Percentiles rank a stretch among this genome's conserved stretches.
Evolutionary conservation across 2,113 vertebrate species (phyloP).

Genomic region (Natator depressus): DNA sequence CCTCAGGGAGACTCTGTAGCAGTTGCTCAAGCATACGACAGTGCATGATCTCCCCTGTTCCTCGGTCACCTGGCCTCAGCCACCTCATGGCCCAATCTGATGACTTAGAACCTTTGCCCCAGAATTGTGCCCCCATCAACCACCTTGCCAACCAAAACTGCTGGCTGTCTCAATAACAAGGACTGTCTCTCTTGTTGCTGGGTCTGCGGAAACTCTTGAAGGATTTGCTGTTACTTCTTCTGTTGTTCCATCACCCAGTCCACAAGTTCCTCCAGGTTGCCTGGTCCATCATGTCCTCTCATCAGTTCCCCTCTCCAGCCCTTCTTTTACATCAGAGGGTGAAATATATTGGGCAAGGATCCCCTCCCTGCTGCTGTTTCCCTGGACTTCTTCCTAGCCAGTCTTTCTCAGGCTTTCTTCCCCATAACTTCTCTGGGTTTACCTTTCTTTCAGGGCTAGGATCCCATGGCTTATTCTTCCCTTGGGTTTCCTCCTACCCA

Average conservation of each 20-base stretch:
- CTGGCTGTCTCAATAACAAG: neutral
- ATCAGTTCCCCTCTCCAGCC: too few species aligned
- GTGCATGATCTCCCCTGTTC: neutral
- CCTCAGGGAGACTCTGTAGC: neutral
- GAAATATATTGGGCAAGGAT: too few species aligned
- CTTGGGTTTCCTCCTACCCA: neutral
- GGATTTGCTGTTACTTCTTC: too few species aligned
- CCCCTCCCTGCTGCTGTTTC: neutral
- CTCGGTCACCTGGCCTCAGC: neutral
- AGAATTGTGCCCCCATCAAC: too few species aligned
- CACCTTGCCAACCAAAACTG: neutral
- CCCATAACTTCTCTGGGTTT: neutral
- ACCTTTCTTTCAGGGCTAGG: neutral
- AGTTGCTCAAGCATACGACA: neutral
- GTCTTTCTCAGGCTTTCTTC: neutral
- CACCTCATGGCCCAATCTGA: neutral
- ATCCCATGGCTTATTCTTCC: neutral
- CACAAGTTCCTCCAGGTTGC: too few species aligned
- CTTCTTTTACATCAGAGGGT: neutral
- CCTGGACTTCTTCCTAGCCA: neutral
- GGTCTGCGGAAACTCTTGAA: too few species aligned
- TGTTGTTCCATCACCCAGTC: too few species aligned
- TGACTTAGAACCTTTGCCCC: too few species aligned
- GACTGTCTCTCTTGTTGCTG: too few species aligned
- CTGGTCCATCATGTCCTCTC: too few species aligned